These are phyloP conservation scores for Diacarnus erythraeanus DNA, from an alignment of 37 sponge, comb jelly and placozoan species.

Conservation along the genomic window DNA sequence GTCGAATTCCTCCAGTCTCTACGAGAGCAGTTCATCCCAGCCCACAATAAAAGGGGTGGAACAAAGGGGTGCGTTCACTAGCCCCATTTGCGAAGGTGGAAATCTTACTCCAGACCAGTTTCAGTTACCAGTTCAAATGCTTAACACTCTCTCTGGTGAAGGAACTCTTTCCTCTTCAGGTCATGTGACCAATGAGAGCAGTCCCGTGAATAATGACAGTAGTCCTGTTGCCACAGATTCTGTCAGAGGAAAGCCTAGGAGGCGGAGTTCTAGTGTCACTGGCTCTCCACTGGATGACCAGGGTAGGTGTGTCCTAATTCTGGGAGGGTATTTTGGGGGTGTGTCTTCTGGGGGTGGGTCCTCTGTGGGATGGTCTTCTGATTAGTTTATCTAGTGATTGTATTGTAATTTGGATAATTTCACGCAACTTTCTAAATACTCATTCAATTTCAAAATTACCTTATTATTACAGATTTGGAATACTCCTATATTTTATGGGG, in stretches of 20 bases:
- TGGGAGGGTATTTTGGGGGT: background rate
- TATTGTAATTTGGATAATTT: background rate
- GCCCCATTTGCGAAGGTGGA: background rate
- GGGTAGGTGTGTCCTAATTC: conserved; percentile 32
- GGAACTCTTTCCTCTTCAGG: background rate
- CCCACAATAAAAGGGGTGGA: no score
- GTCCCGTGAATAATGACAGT: background rate
- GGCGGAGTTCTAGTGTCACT: background rate
- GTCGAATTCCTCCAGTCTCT: conserved; percentile 1
- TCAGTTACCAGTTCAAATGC: conserved; percentile 38
- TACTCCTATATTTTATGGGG: conserved; percentile 55
- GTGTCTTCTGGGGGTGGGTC: background rate
- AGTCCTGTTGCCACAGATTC: no score
- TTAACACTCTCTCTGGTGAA: conserved; percentile 3
- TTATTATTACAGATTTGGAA: conserved; percentile 51
- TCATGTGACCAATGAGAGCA: background rate
- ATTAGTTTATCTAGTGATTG: background rate
- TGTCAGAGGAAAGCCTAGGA: background rate
- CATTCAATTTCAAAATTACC: no score
- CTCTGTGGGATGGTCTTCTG: background rate
- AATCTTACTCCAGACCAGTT: conserved; percentile 28
- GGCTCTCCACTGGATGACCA: conserved; percentile 45
- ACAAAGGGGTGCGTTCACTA: no score
- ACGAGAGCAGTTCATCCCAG: background rate
- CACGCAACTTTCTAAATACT: no score